phyloP scores from a whole-genome alignment of 2,888 invertebrate genomes.

The Caenorhabditis uteleia region DNA sequence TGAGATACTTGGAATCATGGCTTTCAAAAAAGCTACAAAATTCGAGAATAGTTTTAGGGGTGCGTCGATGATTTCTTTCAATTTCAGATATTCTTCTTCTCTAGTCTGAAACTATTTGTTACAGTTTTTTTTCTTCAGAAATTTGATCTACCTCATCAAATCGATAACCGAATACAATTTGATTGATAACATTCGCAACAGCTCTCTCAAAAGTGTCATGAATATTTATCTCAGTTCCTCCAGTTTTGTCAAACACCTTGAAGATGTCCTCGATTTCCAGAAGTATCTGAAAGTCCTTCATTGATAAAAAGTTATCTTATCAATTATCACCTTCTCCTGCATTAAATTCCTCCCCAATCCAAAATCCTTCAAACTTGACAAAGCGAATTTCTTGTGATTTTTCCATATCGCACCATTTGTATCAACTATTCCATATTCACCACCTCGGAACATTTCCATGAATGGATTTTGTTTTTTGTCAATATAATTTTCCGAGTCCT shows the following conservation, averaged over 20 bases:
- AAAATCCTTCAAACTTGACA: no score
- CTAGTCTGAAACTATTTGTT: constrained; percentile 13
- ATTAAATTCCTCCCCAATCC: no score
- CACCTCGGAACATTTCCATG: constrained; percentile 9
- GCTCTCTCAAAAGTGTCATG: constrained; percentile 26
- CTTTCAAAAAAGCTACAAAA: constrained; percentile 11
- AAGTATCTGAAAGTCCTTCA: no score
- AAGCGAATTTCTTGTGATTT: no score
- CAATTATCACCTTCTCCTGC: background rate
- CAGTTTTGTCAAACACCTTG: no score
- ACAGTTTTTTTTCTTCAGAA: background rate
- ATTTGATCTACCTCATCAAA: constrained; percentile 28
- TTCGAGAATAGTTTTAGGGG: constrained; percentile 16
- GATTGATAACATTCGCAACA: constrained; percentile 46
- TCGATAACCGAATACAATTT: constrained; percentile 43
- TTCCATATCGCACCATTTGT: no score
- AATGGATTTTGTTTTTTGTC: constrained; percentile 31
- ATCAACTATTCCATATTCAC: no score
- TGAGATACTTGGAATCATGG: constrained; percentile 20
- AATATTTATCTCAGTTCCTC: no score
- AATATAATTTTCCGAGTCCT: constrained; percentile 38
- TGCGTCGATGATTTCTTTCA: constrained; percentile 27
- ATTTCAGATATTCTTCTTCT: constrained; percentile 20
- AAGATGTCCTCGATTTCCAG: constrained; percentile 32
- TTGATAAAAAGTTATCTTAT: no score